These are phyloP conservation scores for Standfussiana lucernea DNA, from an alignment of 2,888 invertebrate species.

Conservation along the genomic window DNA sequence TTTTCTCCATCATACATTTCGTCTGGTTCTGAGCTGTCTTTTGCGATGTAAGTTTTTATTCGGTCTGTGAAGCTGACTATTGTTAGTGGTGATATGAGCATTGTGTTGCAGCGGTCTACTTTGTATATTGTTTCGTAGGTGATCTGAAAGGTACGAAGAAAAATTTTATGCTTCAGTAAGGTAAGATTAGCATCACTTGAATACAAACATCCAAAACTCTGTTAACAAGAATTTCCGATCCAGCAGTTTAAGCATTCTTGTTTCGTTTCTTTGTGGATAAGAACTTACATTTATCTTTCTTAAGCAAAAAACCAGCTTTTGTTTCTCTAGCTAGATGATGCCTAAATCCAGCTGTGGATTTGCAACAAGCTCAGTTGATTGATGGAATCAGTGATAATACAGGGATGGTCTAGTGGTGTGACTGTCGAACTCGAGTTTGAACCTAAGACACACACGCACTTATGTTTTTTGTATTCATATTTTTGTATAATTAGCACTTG, in stretches of 20 bases:
- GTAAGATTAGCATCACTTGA: not conserved
- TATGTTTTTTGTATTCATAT: too few species aligned
- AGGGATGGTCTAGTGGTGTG: too few species aligned
- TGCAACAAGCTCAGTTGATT: not conserved
- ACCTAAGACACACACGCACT: too few species aligned
- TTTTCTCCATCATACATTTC: constrained; percentile 57
- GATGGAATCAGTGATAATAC: too few species aligned
- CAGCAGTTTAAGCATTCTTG: not conserved
- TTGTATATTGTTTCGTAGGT: constrained; percentile 79
- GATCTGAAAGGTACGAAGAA: constrained; percentile 65
- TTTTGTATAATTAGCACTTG: too few species aligned
- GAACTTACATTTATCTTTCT: not conserved
- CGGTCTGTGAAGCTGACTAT: constrained; percentile 64
- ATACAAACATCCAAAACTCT: not conserved
- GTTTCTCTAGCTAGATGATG: not conserved
- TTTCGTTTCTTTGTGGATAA: not conserved
- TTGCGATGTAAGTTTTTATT: constrained; percentile 70
- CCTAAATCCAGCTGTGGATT: not conserved
- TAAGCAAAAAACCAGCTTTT: not conserved
- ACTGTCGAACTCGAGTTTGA: too few species aligned
- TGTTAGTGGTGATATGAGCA: constrained; percentile 73
- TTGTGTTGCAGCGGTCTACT: constrained; percentile 70
- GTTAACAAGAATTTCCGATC: not conserved
- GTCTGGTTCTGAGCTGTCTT: constrained; percentile 44
- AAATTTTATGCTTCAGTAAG: too few species aligned